Evolutionary conservation across 2,888 invertebrate genomes (phyloP).

Genomic region (Atrina japonica): DNA sequence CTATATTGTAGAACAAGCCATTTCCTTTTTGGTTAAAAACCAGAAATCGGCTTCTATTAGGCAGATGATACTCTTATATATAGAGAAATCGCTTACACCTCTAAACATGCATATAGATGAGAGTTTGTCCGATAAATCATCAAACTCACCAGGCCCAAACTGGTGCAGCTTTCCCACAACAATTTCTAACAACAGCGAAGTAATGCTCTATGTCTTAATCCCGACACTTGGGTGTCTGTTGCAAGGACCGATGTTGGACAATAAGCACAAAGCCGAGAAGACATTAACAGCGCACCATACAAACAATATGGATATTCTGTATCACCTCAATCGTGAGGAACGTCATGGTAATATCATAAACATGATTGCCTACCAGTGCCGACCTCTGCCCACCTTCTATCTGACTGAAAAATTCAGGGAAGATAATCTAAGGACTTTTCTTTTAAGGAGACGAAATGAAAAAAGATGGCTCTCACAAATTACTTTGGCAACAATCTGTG

Average conservation of each 20-base stretch:
- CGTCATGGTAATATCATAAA: conserved; percentile 14
- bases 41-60: neutral
- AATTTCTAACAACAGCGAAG: conserved; percentile 22
- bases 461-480: conserved; percentile 19
- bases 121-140: no score
- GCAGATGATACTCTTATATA: neutral
- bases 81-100: conserved; percentile 8
- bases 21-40: neutral
- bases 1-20: neutral
- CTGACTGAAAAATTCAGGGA: conserved; percentile 20
- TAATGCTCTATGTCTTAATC: conserved; percentile 22
- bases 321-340: conserved; percentile 6
- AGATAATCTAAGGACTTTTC: neutral
- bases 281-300: conserved; percentile 4
- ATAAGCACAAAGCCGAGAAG: conserved; percentile 3
- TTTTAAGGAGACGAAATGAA: conserved; percentile 14
- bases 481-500: conserved; percentile 6
- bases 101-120: conserved; percentile 2
- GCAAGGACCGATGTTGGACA: conserved; percentile 22
- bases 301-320: conserved; percentile 26
- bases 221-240: conserved; percentile 25
- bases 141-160: conserved; percentile 1
- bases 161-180: conserved; percentile 26
- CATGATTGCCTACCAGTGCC: conserved; percentile 31
- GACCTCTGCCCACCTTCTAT: conserved; percentile 34